Percentiles rank a stretch among this genome's conserved stretches.
Evolutionary conservation across 2,797 vertebrate species (phyloP).

Genomic region (Myioborus melanocephalus): DNA sequence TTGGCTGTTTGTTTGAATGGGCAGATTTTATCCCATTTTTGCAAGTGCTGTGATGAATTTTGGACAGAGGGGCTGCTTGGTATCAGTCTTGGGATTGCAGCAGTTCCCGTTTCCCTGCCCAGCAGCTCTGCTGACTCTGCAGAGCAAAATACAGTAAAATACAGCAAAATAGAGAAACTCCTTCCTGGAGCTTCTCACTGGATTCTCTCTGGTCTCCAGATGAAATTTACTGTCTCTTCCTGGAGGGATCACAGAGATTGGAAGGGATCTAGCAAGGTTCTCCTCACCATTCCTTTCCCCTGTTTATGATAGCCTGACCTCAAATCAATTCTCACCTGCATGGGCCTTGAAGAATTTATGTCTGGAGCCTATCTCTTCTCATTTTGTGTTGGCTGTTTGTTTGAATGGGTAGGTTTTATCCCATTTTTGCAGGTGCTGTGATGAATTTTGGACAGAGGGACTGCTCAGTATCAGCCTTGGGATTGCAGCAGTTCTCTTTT

Average conservation of each 20-base stretch:
- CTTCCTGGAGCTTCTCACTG: neutral
- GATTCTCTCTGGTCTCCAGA: neutral
- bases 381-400: too few relatives aligned
- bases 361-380: neutral
- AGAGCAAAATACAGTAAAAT: neutral
- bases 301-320: fast-evolving
- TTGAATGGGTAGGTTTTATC: neutral
- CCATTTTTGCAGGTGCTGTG: neutral
- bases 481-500: neutral
- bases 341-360: fast-evolving
- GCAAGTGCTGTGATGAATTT: neutral
- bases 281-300: neutral
- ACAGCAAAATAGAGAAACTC: neutral
- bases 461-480: fast-evolving
- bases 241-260: neutral
- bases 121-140: neutral
- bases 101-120: neutral
- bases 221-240: neutral
- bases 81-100: fast-evolving
- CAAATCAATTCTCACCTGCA: neutral
- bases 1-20: neutral
- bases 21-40: neutral
- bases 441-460: neutral
- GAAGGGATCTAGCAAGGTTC: neutral
- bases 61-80: neutral